Base-by-base conservation (phyloP, 1,140 invertebrate species). In the Bombus waltoni region DNA sequence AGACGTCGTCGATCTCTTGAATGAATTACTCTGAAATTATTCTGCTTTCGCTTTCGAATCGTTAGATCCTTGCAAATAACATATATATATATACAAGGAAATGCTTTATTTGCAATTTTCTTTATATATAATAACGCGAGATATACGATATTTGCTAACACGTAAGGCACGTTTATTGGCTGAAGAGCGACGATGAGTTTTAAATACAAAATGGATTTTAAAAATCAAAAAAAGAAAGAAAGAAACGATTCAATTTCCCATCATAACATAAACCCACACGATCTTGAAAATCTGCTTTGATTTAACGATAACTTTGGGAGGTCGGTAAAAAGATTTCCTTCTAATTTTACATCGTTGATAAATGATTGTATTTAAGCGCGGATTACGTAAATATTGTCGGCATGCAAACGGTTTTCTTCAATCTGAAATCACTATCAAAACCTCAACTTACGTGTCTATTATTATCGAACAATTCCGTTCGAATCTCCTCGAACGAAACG, bases 371-470 rank as follows among this genome's bases (percentile, higher is more conserved):
- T 81, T 81, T 73, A 44, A 22, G 53, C 62, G 38, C 28, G 40
- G 66, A 42, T 81, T 62, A 73, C 68, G 53, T 72, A 81, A 82
- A 66, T 75, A 74, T 82, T 38, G 32, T 32, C 65, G 22, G 35
- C 3, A 5, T 81, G 42, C 71, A n/a, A 13, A n/a, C 57, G 57
- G 57, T 75, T 65, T 75, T 82, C 81, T 65, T 66, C 79, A 22
- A 38, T 53, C 81, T 47, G 57, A 82, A 82, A 66, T 82, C 81
- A 75, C 71, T 82, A 65, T 66, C 40, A 47, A 74, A 82, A 82
- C 59, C n/a, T 25, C 28, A 66, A 42, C 25, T 62, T 40, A 28
- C 15, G 18, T 3, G 68, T 0, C 57, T 73, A 65, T 74, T 82
- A 75, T 82, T 74, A 15, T 0, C 40, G 3, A 9, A 32, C 11